Evolutionary conservation across 2,113 vertebrate species (phyloP).

Genomic region (Grantiella picta): DNA sequence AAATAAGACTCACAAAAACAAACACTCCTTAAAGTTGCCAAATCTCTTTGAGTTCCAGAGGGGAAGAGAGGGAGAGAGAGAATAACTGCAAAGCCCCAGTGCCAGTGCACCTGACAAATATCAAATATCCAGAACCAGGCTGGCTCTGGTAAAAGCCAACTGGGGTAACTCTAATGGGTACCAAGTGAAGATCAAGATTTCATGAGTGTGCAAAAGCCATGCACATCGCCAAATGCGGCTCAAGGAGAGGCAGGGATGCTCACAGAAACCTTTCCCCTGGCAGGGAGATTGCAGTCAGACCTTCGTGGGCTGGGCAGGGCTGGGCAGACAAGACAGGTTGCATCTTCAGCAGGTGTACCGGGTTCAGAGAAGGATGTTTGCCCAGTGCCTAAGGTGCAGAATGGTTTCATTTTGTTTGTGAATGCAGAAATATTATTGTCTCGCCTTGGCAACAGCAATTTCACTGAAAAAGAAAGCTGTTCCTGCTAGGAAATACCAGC

Average conservation of each 20-base stretch:
- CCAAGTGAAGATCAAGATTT: not conserved
- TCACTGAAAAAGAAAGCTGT: not conserved
- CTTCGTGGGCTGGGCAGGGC: accelerated
- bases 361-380: not conserved
- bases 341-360: not conserved
- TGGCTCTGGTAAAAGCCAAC: not conserved
- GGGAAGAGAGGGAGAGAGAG: not conserved
- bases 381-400: not conserved
- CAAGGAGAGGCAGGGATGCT: not conserved
- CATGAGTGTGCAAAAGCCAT: not conserved
- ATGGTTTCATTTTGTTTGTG: slow-evolving; percentile 27
- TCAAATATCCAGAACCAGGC: not conserved
- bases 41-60: not conserved
- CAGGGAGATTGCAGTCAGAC: not conserved
- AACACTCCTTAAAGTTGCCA: slow-evolving; percentile 10
- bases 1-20: slow-evolving; percentile 16
- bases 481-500: slow-evolving; percentile 8
- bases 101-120: not conserved
- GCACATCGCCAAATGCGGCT: not conserved
- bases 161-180: not conserved
- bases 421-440: slow-evolving; percentile 32
- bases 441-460: slow-evolving; percentile 37
- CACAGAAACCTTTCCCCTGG: not conserved
- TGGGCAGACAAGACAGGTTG: not conserved
- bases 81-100: not conserved